These are phyloP conservation scores for Rhegmatorhina hoffmannsi DNA, from an alignment of 2,113 vertebrate genomes.

Conservation along the genomic window DNA sequence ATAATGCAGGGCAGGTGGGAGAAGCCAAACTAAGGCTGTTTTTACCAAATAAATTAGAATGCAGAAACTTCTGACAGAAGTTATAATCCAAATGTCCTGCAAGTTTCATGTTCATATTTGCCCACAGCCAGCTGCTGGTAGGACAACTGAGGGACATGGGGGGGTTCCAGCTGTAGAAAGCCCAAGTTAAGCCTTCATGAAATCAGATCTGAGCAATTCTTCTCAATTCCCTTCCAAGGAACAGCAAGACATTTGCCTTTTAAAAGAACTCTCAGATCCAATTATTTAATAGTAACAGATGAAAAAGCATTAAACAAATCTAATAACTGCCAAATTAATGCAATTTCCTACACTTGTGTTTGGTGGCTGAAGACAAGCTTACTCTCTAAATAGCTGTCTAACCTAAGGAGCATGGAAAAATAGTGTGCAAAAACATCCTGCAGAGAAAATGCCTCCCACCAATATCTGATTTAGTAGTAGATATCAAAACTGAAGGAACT, in stretches of 20 bases:
- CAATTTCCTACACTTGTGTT: neutral
- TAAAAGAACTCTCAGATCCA: constrained; percentile 14
- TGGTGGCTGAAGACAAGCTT: neutral
- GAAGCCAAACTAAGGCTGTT: neutral
- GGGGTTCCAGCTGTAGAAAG: neutral
- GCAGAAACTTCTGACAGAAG: neutral
- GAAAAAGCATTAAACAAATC: constrained; percentile 34
- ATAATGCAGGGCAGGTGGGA: accelerated
- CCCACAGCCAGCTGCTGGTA: neutral
- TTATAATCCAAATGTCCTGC: neutral
- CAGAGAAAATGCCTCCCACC: neutral
- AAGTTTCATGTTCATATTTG: neutral
- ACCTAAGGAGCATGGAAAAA: neutral
- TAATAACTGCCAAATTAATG: constrained; percentile 53
- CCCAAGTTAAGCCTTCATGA: neutral
- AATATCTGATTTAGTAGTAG: neutral
- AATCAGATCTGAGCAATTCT: neutral
- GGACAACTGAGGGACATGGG: neutral
- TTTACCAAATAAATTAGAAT: neutral
- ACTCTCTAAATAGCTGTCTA: neutral
- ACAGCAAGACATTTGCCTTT: constrained; percentile 28
- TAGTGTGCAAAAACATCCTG: neutral
- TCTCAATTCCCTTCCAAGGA: neutral
- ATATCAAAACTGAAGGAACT: neutral
- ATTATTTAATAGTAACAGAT: constrained; percentile 19